Conservation (phyloP, 30 jellyfish, hydroid and myxozoan species). For the Phacellophora camtschatica region DNA sequence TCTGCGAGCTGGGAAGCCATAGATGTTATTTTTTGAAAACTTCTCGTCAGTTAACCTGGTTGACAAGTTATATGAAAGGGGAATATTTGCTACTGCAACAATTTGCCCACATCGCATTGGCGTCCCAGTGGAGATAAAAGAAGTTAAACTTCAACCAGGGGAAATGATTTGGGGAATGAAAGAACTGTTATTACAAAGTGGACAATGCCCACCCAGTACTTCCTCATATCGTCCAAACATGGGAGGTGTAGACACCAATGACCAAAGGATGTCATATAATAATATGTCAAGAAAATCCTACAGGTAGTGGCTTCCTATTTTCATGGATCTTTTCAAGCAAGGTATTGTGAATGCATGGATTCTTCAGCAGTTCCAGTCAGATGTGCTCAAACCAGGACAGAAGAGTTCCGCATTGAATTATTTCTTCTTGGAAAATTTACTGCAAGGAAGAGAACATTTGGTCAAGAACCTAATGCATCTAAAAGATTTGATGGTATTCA, state of each 20-base stretch:
- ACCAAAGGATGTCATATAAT: slow-evolving; percentile 20
- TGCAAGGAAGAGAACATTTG: slow-evolving; percentile 7
- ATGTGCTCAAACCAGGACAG: not conserved
- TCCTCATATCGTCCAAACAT: slow-evolving; percentile 8
- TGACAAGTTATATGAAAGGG: slow-evolving; percentile 18
- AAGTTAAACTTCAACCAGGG: slow-evolving; percentile 18
- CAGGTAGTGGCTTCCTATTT: slow-evolving; percentile 32
- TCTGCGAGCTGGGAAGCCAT: slow-evolving; percentile 8
- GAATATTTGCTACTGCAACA: slow-evolving; percentile 19
- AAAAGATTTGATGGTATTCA: slow-evolving; percentile 13
- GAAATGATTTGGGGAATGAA: slow-evolving; percentile 25
- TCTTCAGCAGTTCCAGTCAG: not conserved
- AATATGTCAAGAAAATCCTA: slow-evolving; percentile 20
- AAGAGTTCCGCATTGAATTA: not conserved
- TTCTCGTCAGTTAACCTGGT: not conserved
- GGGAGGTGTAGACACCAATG: slow-evolving; percentile 50
- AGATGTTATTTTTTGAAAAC: not conserved
- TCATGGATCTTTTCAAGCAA: not conserved
- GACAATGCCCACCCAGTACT: slow-evolving; percentile 22
- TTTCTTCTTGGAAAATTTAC: not conserved
- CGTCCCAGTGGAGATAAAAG: not conserved
- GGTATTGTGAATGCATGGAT: not conserved
- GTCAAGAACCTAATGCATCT: slow-evolving; percentile 4
- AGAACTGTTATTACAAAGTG: slow-evolving; percentile 5
- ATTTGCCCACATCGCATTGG: slow-evolving; percentile 19